Base-by-base conservation (phyloP, 2,888 invertebrate genomes). In the Rhingia campestris region DNA sequence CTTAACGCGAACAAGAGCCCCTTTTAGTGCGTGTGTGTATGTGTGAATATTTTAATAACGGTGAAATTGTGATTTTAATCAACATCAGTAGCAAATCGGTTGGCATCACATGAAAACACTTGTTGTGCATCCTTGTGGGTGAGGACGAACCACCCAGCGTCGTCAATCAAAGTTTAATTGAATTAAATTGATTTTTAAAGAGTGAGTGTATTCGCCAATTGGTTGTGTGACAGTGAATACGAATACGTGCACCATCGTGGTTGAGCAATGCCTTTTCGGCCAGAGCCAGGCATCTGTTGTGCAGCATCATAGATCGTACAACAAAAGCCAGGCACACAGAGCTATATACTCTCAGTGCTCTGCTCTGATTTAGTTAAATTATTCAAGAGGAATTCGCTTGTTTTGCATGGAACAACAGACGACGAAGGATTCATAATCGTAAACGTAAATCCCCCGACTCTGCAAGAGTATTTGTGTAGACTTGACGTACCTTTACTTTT, bases 101-200 rank as follows among this genome's bases (percentile, higher is more conserved):
- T 49, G 37, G 30, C 56, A 58, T 35, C 56, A 35, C 37, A 58
- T 37, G 43, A n/a, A 69, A 69, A 84, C 82, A 84, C 82, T 84
- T 84, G 82, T 84, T 84, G 79, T 41, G 63, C 37, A 56, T 63
- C 10, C 45, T 53, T 64, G 39, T 32, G 14, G 32, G 32, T 33
- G 2, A 53, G 14, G 76, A 30, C 63, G 61, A 22, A 2, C 22
- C 22, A 22, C 22, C 22, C 22, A 22, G 22, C 22, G 6, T 63
- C 33, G 69, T 69, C 73, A 53, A 74, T 84, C 79, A 69, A 82
- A 74, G 79, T 69, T 67, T 63, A 77, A 53, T 81, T 73, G 63
- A 69, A 79, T 79, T 58, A 63, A 84, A 84, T 84, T 84, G 82
- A 73, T 70, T 79, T 67, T 41, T 41, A 72, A 77, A 59, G 45